Conservation (phyloP, 2,888 invertebrate genomes). For the Phengaris arion region DNA sequence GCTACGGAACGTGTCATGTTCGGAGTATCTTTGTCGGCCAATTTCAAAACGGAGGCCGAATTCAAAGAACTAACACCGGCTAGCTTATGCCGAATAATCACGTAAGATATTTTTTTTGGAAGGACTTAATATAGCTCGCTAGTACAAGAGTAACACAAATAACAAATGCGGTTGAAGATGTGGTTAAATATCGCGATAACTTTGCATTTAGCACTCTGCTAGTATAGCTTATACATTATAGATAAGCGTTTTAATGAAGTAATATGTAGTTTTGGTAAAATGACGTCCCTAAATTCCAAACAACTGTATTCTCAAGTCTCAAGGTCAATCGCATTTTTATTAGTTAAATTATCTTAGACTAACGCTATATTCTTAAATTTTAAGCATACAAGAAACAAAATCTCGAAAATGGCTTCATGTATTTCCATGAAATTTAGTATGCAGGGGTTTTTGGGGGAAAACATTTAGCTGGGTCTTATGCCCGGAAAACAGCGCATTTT, state of each 20-base stretch:
- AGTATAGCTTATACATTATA: too few relatives aligned
- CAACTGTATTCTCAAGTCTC: neutral
- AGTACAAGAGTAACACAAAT: neutral
- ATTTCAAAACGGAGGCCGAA: slow-evolving; percentile 16
- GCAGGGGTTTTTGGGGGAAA: too few relatives aligned
- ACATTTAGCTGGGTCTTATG: too few relatives aligned
- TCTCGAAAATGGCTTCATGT: too few relatives aligned
- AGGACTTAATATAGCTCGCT: neutral
- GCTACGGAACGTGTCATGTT: slow-evolving; percentile 17
- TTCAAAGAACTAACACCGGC: slow-evolving; percentile 6
- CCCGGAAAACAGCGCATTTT: too few relatives aligned
- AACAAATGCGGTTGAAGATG: neutral
- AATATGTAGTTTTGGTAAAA: neutral
- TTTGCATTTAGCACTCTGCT: too few relatives aligned
- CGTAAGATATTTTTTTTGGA: neutral
- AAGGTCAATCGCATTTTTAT: neutral
- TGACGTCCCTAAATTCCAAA: neutral
- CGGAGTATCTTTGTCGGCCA: slow-evolving; percentile 18
- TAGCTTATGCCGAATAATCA: slow-evolving; percentile 14
- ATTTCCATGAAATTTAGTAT: too few relatives aligned
- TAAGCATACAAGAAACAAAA: too few relatives aligned
- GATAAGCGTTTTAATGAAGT: too few relatives aligned
- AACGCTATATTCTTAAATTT: too few relatives aligned
- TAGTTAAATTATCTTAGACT: neutral
- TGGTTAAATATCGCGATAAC: too few relatives aligned